Evolutionary conservation across 2,113 vertebrate species (phyloP).

Genomic region (Lophochroa leadbeateri): DNA sequence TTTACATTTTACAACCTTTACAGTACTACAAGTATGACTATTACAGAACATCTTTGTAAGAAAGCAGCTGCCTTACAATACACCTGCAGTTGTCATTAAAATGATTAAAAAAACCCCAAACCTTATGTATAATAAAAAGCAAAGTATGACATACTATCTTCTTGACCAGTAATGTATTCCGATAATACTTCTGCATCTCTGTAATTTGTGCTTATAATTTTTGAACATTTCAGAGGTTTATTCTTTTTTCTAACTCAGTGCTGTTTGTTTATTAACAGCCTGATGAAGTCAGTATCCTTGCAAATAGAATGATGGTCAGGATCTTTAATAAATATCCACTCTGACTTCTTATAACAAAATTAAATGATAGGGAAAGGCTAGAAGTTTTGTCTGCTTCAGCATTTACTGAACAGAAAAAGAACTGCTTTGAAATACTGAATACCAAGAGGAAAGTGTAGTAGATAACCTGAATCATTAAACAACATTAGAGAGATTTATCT

Average conservation of each 20-base stretch:
- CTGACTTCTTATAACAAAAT: background rate
- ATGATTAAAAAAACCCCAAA: background rate
- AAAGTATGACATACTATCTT: background rate
- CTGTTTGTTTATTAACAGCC: background rate
- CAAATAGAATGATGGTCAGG: background rate
- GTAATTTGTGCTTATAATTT: background rate
- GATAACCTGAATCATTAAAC: background rate
- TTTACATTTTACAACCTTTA: no score
- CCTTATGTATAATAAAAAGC: accelerated
- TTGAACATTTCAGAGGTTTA: background rate
- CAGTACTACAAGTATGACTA: accelerated
- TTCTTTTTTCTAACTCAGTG: background rate
- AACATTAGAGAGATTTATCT: background rate
- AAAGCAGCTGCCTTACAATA: background rate
- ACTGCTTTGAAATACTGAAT: background rate
- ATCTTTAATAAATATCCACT: background rate
- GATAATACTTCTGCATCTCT: background rate
- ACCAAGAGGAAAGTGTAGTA: background rate
- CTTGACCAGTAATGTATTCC: background rate
- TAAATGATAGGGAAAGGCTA: background rate
- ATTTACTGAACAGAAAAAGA: background rate
- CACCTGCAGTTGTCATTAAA: background rate
- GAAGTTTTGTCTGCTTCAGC: background rate
- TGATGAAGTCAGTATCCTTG: background rate
- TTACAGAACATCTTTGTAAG: background rate